phyloP scores from a whole-genome alignment of 2,888 invertebrate genomes.

The Candidula unifasciata region DNA sequence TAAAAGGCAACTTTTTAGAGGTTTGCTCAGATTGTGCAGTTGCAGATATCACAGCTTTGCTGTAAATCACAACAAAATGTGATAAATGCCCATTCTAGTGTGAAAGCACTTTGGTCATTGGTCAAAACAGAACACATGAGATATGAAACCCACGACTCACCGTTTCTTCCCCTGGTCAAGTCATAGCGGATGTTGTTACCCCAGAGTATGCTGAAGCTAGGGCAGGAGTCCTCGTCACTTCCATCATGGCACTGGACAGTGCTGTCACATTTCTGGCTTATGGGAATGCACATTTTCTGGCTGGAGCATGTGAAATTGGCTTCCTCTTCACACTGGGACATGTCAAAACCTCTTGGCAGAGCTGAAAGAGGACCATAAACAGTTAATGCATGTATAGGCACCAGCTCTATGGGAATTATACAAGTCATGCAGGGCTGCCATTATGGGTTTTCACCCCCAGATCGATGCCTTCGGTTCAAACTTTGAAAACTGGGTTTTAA shows the following conservation, averaged over 20 bases:
- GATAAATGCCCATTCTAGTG: too few relatives aligned
- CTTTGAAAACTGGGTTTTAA: too few relatives aligned
- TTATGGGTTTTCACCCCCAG: too few relatives aligned
- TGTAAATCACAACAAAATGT: too few relatives aligned
- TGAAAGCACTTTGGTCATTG: too few relatives aligned
- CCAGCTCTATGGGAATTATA: too few relatives aligned
- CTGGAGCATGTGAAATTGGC: slow-evolving; percentile 62
- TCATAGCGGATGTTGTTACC: slow-evolving; percentile 14
- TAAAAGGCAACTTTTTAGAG: too few relatives aligned
- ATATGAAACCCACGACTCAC: neutral
- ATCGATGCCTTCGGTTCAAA: too few relatives aligned
- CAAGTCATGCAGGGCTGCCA: too few relatives aligned
- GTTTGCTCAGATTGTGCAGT: too few relatives aligned
- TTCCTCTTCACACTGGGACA: slow-evolving; percentile 25
- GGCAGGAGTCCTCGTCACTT: slow-evolving; percentile 64
- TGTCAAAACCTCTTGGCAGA: slow-evolving; percentile 48
- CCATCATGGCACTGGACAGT: slow-evolving; percentile 69
- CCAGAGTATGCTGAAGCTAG: neutral
- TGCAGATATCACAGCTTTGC: too few relatives aligned
- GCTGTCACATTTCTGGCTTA: slow-evolving; percentile 60
- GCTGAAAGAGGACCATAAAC: slow-evolving; percentile 35
- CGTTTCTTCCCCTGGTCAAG: slow-evolving; percentile 16
- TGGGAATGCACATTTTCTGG: slow-evolving; percentile 61
- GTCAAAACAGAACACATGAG: neutral
- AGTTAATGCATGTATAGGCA: neutral